Percentiles rank a stretch among this genome's conserved stretches.
These are phyloP conservation scores for Kryptopterus vitreolus DNA, from an alignment of 2,797 vertebrate species.

Conservation along the genomic window DNA sequence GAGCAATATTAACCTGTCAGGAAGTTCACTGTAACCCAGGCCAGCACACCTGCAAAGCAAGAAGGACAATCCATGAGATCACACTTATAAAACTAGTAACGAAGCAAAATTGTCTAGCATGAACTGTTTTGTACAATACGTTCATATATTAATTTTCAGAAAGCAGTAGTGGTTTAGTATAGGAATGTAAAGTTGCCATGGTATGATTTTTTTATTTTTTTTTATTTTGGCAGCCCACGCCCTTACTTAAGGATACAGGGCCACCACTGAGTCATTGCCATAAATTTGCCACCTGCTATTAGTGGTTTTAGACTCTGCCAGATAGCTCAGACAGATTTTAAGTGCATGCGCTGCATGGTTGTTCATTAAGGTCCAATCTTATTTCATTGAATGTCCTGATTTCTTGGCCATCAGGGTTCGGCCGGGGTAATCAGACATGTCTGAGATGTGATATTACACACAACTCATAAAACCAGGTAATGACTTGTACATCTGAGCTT, in stretches of 20 bases:
- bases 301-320: constrained; percentile 38
- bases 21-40: constrained; percentile 98
- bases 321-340: constrained; percentile 28
- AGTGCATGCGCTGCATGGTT: constrained; percentile 35
- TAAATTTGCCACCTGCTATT: constrained; percentile 43
- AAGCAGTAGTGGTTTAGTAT: constrained; percentile 15
- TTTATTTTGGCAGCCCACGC: constrained; percentile 35
- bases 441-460: constrained; percentile 67
- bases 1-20: constrained; percentile 88
- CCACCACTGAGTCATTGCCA: constrained; percentile 43
- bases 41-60: constrained; percentile 86
- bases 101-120: neutral
- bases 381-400: constrained; percentile 40
- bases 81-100: too few relatives aligned
- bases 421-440: constrained; percentile 67
- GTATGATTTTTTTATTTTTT: constrained; percentile 15
- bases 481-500: constrained; percentile 63
- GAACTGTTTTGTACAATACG: neutral
- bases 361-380: constrained; percentile 45
- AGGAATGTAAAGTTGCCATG: constrained; percentile 9
- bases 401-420: constrained; percentile 55
- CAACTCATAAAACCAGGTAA: constrained; percentile 66
- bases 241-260: constrained; percentile 24
- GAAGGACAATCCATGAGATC: constrained; percentile 53
- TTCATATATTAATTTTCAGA: constrained; percentile 8